Percentiles rank a stretch among this genome's conserved stretches.
Conservation (phyloP, 2,113 vertebrate species). For the Pterocles gutturalis region DNA sequence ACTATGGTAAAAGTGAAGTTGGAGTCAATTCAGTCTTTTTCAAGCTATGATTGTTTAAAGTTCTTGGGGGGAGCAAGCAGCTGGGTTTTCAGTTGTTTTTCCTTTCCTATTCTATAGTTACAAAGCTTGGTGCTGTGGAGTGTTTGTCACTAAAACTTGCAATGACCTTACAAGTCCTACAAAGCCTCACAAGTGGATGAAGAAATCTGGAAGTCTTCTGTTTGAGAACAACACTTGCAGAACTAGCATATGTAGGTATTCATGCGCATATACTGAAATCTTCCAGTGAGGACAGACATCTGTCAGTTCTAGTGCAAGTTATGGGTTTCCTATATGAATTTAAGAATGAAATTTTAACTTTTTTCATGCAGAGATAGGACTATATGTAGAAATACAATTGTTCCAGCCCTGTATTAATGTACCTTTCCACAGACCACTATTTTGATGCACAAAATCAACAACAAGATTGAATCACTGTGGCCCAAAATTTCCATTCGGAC, state of each 20-base stretch:
- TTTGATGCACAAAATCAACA: background rate
- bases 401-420: rapidly evolving
- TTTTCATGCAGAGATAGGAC: background rate
- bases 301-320: background rate
- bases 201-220: background rate
- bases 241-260: background rate
- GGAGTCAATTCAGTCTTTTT: background rate
- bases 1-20: background rate
- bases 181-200: background rate
- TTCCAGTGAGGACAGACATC: background rate
- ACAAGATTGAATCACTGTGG: background rate
- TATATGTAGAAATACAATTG: background rate
- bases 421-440: background rate
- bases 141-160: background rate
- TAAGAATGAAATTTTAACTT: background rate
- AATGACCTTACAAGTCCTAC: background rate
- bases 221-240: background rate
- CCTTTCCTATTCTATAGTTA: background rate
- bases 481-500: background rate
- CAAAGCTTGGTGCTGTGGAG: background rate
- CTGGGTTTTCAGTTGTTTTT: background rate
- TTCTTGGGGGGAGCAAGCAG: background rate
- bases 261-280: background rate
- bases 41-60: background rate
- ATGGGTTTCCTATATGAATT: background rate